Base-by-base conservation (phyloP, 1,140 invertebrate species). In the Oncopeltus fasciatus region DNA sequence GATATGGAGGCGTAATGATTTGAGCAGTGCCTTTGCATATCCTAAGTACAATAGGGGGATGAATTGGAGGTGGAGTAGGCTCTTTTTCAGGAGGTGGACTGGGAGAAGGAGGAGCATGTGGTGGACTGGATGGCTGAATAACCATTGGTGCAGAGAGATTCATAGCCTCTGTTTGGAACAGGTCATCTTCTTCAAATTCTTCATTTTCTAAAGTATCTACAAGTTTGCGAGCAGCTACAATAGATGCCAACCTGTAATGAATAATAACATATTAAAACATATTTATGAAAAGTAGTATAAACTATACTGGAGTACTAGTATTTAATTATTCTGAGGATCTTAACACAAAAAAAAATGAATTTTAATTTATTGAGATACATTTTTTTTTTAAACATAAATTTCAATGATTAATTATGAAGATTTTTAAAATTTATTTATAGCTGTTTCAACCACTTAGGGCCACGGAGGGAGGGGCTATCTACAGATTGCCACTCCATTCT, bases 31-130 rank as follows among this genome's bases (percentile, higher is more conserved):
- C 81, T 65, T 81, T 80, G 64, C 81, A 82, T 74, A 84, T 84
- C 71, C 82, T 72, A 63, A 84, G 70, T 33, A 83, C 81, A 59
- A 84, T 84, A 27, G 82, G 81, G n/a, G 82, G 80, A 70, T 82
- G 81, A 9, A 72, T 70, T 64, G 78, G 75, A 44, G 14, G 31
- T 53, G 58, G 14, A 49, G 29, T 4, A 31, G 60, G 2, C 38
- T 16, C 62, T 61, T 67, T 60, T 49, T 63, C 59, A 8, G 47
- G 3, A 28, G 82, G 81, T n/a, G 81, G 81, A 70, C 82, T 81
- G 8, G 72, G 70, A 63, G 78, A 75, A 43, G 5, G 31, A 53
- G 49, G 14, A 33, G 24, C 1, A 29, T 56, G 2, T 47, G 21
- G 63, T 60, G 67, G 59, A 8, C 47, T 57, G 11, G 59, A 43